These are phyloP conservation scores for Parasteatoda lunata DNA, from an alignment of 2,888 invertebrate species.

Conservation along the genomic window DNA sequence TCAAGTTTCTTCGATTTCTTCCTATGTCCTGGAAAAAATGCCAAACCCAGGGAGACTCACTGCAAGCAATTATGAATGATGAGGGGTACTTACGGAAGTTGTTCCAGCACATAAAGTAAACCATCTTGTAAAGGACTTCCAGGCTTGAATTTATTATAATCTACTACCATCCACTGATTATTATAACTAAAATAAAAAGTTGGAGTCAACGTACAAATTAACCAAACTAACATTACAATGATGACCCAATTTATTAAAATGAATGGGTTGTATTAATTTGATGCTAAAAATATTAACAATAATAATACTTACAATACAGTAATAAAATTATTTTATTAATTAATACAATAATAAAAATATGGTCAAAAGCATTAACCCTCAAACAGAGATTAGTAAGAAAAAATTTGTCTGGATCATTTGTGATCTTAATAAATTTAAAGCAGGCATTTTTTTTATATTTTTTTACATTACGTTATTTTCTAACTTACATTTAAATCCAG, in stretches of 20 bases:
- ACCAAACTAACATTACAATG: not conserved
- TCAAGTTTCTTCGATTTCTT: no score
- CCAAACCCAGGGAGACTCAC: no score
- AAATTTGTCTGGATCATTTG: not conserved
- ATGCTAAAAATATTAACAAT: not conserved
- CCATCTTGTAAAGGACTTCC: conserved; percentile 74
- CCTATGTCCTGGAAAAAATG: no score
- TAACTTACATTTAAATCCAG: no score
- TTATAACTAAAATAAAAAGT: conserved; percentile 77
- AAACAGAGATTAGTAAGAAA: no score
- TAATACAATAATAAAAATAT: no score
- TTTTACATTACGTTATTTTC: no score
- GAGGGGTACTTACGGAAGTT: conserved; percentile 77
- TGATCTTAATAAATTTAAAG: not conserved
- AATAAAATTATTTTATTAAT: no score
- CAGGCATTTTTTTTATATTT: not conserved
- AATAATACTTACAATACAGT: no score
- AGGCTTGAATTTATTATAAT: conserved; percentile 81
- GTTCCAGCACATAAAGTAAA: conserved; percentile 85
- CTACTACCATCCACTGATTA: conserved; percentile 90
- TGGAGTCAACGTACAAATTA: not conserved
- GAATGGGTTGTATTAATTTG: not conserved
- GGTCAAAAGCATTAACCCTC: not conserved
- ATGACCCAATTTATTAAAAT: not conserved
- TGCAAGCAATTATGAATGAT: no score